Evolutionary conservation across 2,888 invertebrate species (phyloP), one percentile per base, ranked within the genome.

Genomic region (Physocephala rufipes): DNA sequence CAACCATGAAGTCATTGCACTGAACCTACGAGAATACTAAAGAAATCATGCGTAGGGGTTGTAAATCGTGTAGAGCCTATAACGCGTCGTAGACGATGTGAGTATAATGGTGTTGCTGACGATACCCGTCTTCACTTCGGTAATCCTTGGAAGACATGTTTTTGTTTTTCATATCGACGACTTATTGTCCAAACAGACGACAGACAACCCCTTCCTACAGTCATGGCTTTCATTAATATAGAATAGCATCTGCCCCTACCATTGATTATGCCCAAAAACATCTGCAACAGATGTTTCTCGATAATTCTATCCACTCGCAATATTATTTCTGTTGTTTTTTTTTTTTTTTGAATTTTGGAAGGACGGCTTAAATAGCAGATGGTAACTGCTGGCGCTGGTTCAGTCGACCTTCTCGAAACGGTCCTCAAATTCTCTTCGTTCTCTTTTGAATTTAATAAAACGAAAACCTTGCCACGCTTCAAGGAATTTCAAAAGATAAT

Each of bases 1-100:
- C 49, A 68, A 62, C 62, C 68, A 68, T 51, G 61, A 62, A 68
- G 68, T 68, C 68, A 68, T 68, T 68, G 68, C 61, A 62, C 68
- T 30, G 68, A 68, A 49, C 21, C 36, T 61, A 30, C 21, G 62
- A 53, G 66, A 66, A 28, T 21, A n/a, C n/a, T n/a, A 21, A 66
- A 66, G 53, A 66, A 30, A 36, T 55, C 30, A 43, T 19, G 24
- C 7, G 49, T 30, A 66, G 53, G 24, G 30, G 43, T 4, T 47
- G 45, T 13, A 4, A 13, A 12, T 47, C 5, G 4, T 36, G 36
- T 9, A 36, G 36, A 36, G 36, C 36, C 36, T 36, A 36, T 9
- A 9, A 36, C 36, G 36, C 36, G 36, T 4, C 53, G 55, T 15
- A 21, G 66, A 66, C 45, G 13, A 47, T 15, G n/a, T n/a, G n/a